Conservation (phyloP, 2,888 invertebrate genomes). For the Agrilus cyanescens region DNA sequence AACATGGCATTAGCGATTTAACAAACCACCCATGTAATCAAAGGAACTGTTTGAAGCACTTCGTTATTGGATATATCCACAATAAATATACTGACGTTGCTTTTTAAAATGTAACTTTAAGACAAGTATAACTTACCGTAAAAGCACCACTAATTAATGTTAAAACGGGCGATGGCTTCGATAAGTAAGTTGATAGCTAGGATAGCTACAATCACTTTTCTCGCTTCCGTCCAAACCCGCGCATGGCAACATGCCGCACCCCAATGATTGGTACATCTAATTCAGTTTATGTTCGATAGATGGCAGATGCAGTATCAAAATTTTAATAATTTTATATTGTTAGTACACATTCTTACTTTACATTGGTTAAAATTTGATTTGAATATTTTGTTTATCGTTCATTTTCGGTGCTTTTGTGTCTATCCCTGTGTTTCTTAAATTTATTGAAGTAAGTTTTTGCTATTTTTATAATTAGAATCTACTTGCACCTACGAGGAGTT, state of each 20-base stretch:
- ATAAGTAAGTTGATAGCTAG: slow-evolving; percentile 10
- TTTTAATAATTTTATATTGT: too few relatives aligned
- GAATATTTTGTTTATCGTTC: too few relatives aligned
- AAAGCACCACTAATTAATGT: slow-evolving; percentile 18
- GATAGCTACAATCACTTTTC: slow-evolving; percentile 13
- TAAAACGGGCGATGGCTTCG: slow-evolving; percentile 22
- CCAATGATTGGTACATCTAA: slow-evolving; percentile 11
- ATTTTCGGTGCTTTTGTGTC: too few relatives aligned
- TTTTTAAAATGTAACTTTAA: slow-evolving; percentile 4
- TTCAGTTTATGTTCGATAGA: too few relatives aligned
- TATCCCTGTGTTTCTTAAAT: too few relatives aligned
- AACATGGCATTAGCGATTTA: slow-evolving; percentile 32
- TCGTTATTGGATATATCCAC: slow-evolving; percentile 18
- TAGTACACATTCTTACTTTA: too few relatives aligned
- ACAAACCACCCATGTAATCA: slow-evolving; percentile 21
- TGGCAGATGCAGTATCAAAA: too few relatives aligned
- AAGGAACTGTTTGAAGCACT: slow-evolving; percentile 25
- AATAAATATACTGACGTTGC: slow-evolving; percentile 16
- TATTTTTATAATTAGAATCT: too few relatives aligned
- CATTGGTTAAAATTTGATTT: too few relatives aligned
- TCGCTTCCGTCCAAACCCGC: slow-evolving; percentile 19
- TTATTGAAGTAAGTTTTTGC: too few relatives aligned
- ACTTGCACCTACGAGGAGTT: too few relatives aligned
- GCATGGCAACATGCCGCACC: slow-evolving; percentile 28
- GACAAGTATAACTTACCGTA: slow-evolving; percentile 23